phyloP scores from a whole-genome alignment of 2,113 vertebrate species.

The Lontra canadensis region DNA sequence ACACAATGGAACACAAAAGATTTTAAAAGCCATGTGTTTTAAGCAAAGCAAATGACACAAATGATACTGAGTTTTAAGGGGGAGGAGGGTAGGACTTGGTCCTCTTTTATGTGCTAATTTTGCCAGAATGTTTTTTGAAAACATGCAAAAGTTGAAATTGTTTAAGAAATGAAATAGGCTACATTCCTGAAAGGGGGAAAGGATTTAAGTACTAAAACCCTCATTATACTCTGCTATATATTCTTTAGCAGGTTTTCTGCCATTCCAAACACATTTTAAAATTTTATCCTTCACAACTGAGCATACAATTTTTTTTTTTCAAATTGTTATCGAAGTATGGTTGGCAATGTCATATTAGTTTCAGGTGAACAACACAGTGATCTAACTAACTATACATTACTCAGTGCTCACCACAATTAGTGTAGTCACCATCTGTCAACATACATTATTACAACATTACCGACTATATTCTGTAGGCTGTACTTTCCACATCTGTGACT shows the following conservation, averaged over 20 bases:
- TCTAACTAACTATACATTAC: background rate
- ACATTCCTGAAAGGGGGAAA: background rate
- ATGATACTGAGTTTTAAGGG: background rate
- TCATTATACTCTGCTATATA: background rate
- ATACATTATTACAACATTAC: background rate
- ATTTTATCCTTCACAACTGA: slow-evolving; percentile 39
- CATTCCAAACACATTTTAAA: slow-evolving; percentile 10
- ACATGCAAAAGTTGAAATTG: background rate
- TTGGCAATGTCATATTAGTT: background rate
- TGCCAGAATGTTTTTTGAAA: background rate
- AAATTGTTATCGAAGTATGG: background rate
- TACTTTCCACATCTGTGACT: background rate
- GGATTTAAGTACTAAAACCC: background rate
- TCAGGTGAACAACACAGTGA: background rate
- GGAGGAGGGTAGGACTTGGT: background rate
- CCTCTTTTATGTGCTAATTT: background rate
- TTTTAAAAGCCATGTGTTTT: background rate
- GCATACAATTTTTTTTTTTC: background rate
- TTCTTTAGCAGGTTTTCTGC: background rate
- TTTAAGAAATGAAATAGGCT: background rate
- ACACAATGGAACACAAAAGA: background rate
- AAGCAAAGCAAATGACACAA: background rate
- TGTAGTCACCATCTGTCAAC: background rate
- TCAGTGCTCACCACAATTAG: background rate
- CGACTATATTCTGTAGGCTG: background rate